Base-by-base conservation (phyloP, 2,888 invertebrate genomes). In the Steinernema hermaphroditum region DNA sequence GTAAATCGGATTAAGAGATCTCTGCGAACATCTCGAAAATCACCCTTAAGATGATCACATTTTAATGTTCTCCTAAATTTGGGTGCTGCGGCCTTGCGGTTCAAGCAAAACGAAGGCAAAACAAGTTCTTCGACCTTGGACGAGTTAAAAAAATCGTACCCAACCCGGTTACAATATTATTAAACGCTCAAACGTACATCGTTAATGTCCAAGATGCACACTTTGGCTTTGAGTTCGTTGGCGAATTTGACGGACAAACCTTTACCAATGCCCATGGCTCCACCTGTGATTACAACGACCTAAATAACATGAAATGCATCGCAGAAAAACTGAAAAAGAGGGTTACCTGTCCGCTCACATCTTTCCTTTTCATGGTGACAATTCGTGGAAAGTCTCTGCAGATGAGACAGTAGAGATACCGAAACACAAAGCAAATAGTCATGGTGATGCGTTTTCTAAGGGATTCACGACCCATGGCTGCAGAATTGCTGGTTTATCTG, bases 261-360 rank as follows among this genome's bases (percentile, higher is more conserved):
- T 68, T 75, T 75, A 16, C 78, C 76, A 22, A 78, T 78, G 9
- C 78, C 78, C 74, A 76, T 75, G 22, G 76, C 78, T 41, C 76
- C 76, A 19, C 78, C 78, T 14, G 78, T 78, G 19, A 78, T 75
- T 6, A 78, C 78, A n/a, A 75, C 72, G 2, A 78, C 73, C 76
- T 76, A 50, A 57, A 71, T 68, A 24, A 6, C 41, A 9, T 34
- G 24, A 1, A 29, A 50, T 44, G n/a, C 43, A n/a, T n/a, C n/a
- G n/a, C n/a, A n/a, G n/a, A n/a, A n/a, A n/a, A n/a, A n/a, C 41
- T 32, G 34, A 34, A 8, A 8, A 41, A 24, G 32, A 41, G 14
- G 34, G 70, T 14, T 2, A 76, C 76, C 72, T 78, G 75, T n/a
- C 73, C 75, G 0, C 27, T 68, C 0, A 78, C 70, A 24, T 76